These are phyloP conservation scores for Peromyscus maniculatus DNA, from an alignment of 2,113 vertebrate genomes.

Conservation along the genomic window DNA sequence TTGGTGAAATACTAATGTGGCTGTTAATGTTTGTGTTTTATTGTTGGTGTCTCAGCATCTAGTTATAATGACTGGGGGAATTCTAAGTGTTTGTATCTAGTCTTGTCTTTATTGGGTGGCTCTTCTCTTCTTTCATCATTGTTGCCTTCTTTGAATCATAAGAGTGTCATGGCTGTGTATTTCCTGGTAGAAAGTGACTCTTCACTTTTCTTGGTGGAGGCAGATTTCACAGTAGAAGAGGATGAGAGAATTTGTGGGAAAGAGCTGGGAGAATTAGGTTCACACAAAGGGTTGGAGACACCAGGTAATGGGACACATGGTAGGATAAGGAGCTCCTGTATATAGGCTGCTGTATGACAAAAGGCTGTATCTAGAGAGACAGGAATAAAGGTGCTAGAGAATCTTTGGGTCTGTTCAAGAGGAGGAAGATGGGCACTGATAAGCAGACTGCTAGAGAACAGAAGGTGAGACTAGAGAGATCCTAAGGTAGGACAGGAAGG, in stretches of 20 bases:
- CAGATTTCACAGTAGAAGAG: background rate
- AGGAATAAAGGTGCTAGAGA: background rate
- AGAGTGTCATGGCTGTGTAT: background rate
- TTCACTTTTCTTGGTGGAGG: background rate
- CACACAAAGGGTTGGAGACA: no score
- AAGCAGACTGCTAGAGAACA: no score
- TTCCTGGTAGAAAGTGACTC: background rate
- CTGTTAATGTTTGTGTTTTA: background rate
- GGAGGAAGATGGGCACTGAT: background rate
- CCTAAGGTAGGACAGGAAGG: background rate
- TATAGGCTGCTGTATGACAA: background rate
- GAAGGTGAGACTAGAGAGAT: background rate
- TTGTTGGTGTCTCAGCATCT: background rate
- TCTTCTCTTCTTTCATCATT: background rate
- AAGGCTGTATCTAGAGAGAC: background rate
- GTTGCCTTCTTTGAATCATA: background rate
- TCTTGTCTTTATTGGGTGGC: background rate
- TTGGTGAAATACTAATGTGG: background rate
- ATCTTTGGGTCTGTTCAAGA: background rate
- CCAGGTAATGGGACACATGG: background rate
- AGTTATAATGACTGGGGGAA: background rate
- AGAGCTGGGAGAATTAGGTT: background rate
- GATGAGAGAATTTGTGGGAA: background rate
- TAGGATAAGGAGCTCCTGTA: background rate
- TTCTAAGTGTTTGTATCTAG: background rate